phyloP scores from a whole-genome alignment of 2,797 vertebrate species.

The Alauda arvensis region DNA sequence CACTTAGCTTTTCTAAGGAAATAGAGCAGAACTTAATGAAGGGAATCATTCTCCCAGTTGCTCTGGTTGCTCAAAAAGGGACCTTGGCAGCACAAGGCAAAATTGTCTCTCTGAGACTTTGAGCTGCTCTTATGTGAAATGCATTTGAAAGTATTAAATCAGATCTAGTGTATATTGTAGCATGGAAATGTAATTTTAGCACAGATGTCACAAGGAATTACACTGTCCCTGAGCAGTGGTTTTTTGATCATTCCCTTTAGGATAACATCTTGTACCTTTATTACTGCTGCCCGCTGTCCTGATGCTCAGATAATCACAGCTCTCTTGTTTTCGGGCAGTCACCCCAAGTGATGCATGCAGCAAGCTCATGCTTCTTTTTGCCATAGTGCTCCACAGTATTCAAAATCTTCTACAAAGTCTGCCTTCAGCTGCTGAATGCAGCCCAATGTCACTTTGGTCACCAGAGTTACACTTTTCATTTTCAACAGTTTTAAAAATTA shows the following conservation, averaged over 20 bases:
- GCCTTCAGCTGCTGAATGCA: neutral
- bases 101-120: neutral
- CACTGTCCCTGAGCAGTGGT: neutral
- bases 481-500: neutral
- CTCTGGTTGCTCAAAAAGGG: neutral
- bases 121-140: neutral
- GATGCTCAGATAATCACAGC: neutral
- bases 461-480: neutral
- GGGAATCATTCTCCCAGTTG: neutral
- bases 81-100: neutral
- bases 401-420: neutral
- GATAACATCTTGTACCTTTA: neutral
- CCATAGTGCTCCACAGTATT: neutral
- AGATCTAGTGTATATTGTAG: neutral
- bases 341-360: neutral
- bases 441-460: neutral
- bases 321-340: neutral
- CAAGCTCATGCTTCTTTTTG: neutral
- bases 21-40: neutral
- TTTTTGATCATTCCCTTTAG: neutral
- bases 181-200: neutral
- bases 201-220: neutral
- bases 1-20: conserved; percentile 9
- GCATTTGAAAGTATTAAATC: neutral
- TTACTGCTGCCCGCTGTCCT: neutral